These are phyloP conservation scores for Tetramorium alpestre DNA, from an alignment of 1,140 invertebrate genomes.

Conservation along the genomic window DNA sequence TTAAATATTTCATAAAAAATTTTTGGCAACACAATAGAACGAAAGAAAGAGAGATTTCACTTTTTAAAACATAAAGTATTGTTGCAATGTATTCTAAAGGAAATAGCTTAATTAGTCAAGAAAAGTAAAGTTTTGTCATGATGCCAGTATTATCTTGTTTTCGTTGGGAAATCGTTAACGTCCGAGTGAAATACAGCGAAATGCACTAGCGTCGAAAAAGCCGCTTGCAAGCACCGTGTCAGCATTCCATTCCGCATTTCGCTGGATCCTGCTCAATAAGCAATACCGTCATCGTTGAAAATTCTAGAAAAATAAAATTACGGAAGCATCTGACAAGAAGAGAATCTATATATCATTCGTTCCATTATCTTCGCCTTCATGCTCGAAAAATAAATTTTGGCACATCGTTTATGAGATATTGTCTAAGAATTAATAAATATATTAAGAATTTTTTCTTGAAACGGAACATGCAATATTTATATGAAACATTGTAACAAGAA, in stretches of 20 bases:
- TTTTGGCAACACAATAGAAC: not conserved
- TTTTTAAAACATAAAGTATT: not conserved
- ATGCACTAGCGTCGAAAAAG: constrained; percentile 36
- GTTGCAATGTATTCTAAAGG: not conserved
- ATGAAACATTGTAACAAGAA: constrained; percentile 44
- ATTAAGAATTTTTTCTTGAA: not conserved
- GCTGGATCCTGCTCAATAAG: constrained; percentile 35
- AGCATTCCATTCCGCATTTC: constrained; percentile 51
- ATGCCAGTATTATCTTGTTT: constrained; percentile 11
- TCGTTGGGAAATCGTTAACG: constrained; percentile 47
- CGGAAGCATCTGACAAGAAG: constrained; percentile 16
- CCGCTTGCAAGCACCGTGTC: constrained; percentile 47
- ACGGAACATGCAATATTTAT: not conserved
- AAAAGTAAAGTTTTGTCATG: constrained; percentile 42
- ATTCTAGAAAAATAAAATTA: constrained; percentile 31
- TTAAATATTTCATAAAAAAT: not conserved
- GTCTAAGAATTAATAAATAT: not conserved
- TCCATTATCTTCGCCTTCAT: not conserved
- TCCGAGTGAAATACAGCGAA: not conserved
- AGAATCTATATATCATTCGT: constrained; percentile 13
- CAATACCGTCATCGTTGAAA: constrained; percentile 28
- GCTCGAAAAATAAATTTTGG: not conserved
- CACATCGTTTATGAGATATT: not conserved
- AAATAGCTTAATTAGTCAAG: not conserved
- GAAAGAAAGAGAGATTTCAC: not conserved